Percentiles rank a stretch among this genome's conserved stretches.
phyloP scores from a whole-genome alignment of 2,888 invertebrate species.

The Polydrusus tereticollis region DNA sequence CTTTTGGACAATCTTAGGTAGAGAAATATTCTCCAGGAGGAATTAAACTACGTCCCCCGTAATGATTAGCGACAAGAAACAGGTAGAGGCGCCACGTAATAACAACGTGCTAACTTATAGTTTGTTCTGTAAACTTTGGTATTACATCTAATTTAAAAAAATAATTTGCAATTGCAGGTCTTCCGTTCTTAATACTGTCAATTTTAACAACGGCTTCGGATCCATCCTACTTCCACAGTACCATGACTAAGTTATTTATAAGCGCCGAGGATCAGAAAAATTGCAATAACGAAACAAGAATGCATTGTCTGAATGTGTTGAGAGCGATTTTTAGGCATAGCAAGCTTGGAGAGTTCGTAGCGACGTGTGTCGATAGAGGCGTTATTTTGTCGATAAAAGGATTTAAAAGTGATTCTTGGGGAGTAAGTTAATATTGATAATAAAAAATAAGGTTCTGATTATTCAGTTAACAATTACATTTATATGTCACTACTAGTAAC shows the following conservation, averaged over 20 bases:
- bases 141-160: too few species aligned
- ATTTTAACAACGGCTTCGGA: slow-evolving; percentile 77
- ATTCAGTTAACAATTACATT: too few species aligned
- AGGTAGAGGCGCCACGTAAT: too few species aligned
- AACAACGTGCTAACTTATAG: too few species aligned
- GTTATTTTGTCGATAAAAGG: slow-evolving; percentile 80
- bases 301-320: slow-evolving; percentile 90
- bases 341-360: slow-evolving; percentile 79
- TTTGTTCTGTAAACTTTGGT: too few species aligned
- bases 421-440: slow-evolving; percentile 70
- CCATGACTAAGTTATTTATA: slow-evolving; percentile 71
- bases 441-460: too few species aligned
- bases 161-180: slow-evolving; percentile 71
- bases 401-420: slow-evolving; percentile 83
- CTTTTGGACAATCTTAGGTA: too few species aligned
- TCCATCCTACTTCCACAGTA: slow-evolving; percentile 58
- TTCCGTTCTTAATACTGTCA: slow-evolving; percentile 93
- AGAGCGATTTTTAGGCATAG: slow-evolving; percentile 84
- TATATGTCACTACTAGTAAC: too few species aligned
- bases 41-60: too few species aligned
- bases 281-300: slow-evolving; percentile 69
- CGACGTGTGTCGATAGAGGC: slow-evolving; percentile 77
- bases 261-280: slow-evolving; percentile 63
- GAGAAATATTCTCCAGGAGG: too few species aligned
- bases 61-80: too few species aligned